phyloP scores from a whole-genome alignment of 2,113 vertebrate genomes.

The Holacanthus passer region DNA sequence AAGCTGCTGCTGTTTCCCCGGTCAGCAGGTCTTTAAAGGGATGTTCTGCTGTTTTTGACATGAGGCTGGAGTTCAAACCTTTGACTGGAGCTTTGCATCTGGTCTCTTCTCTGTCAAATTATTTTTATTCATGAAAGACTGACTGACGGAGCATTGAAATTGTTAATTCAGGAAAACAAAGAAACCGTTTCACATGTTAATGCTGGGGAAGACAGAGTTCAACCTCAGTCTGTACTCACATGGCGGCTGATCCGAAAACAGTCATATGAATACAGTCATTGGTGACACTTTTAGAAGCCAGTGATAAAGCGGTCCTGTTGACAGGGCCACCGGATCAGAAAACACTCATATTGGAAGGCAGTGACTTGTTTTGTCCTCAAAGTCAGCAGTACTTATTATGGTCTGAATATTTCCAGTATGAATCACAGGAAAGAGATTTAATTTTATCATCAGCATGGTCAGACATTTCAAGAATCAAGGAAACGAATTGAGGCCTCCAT shows the following conservation, averaged over 20 bases:
- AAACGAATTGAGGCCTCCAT: no score
- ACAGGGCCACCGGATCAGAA: background rate
- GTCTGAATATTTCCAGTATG: background rate
- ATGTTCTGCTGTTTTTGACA: constrained; percentile 40
- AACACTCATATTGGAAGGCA: background rate
- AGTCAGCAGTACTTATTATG: background rate
- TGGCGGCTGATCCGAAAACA: background rate
- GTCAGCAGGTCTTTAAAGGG: constrained; percentile 48
- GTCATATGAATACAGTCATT: background rate
- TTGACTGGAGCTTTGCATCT: constrained; percentile 7
- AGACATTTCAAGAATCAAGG: background rate
- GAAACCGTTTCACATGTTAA: background rate
- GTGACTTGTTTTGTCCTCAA: background rate
- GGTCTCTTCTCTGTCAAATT: background rate
- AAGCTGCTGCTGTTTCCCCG: constrained; percentile 54
- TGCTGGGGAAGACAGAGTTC: background rate
- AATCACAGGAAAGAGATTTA: background rate
- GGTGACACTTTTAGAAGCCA: background rate
- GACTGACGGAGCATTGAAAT: background rate
- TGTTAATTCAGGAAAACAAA: background rate
- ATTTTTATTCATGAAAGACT: background rate
- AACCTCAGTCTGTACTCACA: background rate
- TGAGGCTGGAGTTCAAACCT: constrained; percentile 8
- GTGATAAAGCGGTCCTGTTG: background rate
- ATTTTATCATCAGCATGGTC: background rate